A percentile compares a stretch with the other conserved stretches of the same genome.
Conservation (phyloP, 2,888 invertebrate genomes). For the Orthonychiurus folsomi region DNA sequence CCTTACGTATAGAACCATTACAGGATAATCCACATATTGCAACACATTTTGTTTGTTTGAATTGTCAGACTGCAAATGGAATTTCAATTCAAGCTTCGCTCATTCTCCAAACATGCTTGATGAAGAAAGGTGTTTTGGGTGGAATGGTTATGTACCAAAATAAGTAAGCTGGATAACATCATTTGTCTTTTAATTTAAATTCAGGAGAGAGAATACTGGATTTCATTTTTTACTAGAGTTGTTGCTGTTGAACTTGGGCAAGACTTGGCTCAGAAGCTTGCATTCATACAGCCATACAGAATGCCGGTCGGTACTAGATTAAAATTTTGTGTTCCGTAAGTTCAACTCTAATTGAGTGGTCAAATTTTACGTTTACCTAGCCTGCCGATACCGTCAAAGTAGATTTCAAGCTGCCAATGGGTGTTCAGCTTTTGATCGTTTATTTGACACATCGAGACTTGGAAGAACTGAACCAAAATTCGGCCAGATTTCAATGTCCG, state of each 20-base stretch:
- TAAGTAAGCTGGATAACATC: slow-evolving; percentile 63
- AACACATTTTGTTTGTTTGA: neutral
- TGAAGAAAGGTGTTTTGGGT: slow-evolving; percentile 67
- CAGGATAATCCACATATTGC: neutral
- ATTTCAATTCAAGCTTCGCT: slow-evolving; percentile 80
- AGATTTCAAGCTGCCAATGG: slow-evolving; percentile 65
- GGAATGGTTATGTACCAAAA: slow-evolving; percentile 81
- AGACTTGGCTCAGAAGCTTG: slow-evolving; percentile 65
- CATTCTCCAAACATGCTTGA: slow-evolving; percentile 72
- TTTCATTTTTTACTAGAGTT: slow-evolving; percentile 51
- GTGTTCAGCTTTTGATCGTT: slow-evolving; percentile 69
- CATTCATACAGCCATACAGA: slow-evolving; percentile 72
- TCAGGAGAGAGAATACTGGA: slow-evolving; percentile 6
- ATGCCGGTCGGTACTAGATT: slow-evolving; percentile 52
- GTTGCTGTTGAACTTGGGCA: slow-evolving; percentile 68
- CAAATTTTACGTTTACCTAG: slow-evolving; percentile 16
- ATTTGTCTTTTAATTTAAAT: no score
- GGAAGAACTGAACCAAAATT: slow-evolving; percentile 21
- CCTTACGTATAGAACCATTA: neutral
- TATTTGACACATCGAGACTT: slow-evolving; percentile 60
- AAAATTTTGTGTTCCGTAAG: neutral
- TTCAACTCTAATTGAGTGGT: neutral
- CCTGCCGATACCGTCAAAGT: slow-evolving; percentile 58
- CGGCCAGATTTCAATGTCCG: slow-evolving; percentile 25
- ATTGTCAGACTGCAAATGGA: slow-evolving; percentile 67